phyloP scores from a whole-genome alignment of 2,113 vertebrate genomes.

The Chelonoidis abingdonii region DNA sequence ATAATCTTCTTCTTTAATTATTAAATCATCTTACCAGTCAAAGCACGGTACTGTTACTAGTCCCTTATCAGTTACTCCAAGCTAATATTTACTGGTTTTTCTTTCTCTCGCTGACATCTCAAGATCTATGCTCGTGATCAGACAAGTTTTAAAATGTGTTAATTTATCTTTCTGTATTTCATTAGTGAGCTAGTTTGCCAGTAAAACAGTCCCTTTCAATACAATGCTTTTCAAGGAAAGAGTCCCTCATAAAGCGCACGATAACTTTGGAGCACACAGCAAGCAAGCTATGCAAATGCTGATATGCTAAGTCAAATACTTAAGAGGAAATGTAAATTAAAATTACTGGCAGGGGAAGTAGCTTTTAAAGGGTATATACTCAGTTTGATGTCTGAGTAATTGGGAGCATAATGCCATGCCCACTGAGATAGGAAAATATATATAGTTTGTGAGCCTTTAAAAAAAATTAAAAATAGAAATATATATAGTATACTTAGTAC shows the following conservation, averaged over 20 bases:
- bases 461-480: conserved; percentile 19
- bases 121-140: neutral
- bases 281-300: neutral
- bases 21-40: conserved; percentile 66
- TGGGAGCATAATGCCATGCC: neutral
- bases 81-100: conserved; percentile 41
- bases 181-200: neutral
- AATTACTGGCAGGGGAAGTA: neutral
- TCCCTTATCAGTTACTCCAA: conserved; percentile 39
- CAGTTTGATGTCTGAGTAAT: neutral
- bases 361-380: neutral
- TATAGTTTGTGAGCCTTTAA: neutral
- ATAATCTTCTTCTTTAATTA: conserved; percentile 51
- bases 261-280: conserved; percentile 1
- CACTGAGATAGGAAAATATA: neutral
- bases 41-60: conserved; percentile 45
- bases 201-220: neutral
- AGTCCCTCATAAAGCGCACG: neutral
- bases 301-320: neutral
- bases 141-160: neutral
- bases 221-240: neutral
- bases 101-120: neutral
- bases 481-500: neutral
- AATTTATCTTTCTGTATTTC: neutral
- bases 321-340: neutral